Evolutionary conservation across 1,140 invertebrate species (phyloP).

Genomic region (Latrodectus geometricus): DNA sequence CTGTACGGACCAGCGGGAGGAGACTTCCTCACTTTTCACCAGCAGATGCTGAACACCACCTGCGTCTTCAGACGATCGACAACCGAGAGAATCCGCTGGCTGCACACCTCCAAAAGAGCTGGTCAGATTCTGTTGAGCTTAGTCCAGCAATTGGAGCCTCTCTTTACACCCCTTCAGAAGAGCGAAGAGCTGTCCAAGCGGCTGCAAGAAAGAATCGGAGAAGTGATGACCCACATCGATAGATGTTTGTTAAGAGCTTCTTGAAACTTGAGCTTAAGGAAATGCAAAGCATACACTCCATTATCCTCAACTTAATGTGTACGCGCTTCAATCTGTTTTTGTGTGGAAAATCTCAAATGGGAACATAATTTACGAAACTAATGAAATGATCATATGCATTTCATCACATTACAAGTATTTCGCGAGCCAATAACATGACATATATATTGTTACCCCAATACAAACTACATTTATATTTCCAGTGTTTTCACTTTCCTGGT

Average conservation of each 20-base stretch:
- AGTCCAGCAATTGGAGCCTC: conserved; percentile 63
- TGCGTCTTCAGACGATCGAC: conserved; percentile 69
- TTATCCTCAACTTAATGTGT: too few species aligned
- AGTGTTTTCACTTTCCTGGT: too few species aligned
- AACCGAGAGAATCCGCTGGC: conserved; percentile 64
- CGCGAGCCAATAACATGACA: too few species aligned
- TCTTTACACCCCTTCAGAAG: conserved; percentile 48
- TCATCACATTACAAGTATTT: too few species aligned
- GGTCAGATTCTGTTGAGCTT: conserved; percentile 59
- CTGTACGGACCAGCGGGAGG: conserved; percentile 65
- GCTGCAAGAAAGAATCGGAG: conserved; percentile 31
- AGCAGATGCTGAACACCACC: conserved; percentile 67
- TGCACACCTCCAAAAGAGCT: conserved; percentile 53
- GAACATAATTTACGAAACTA: too few species aligned
- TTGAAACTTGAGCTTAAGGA: too few species aligned
- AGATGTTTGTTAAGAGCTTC: conserved; percentile 9
- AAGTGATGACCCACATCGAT: conserved; percentile 26
- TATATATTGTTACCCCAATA: too few species aligned
- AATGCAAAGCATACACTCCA: too few species aligned
- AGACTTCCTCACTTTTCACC: conserved; percentile 68
- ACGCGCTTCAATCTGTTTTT: too few species aligned
- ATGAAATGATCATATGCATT: too few species aligned
- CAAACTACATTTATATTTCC: too few species aligned
- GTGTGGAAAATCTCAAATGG: too few species aligned
- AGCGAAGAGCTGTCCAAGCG: conserved; percentile 20